phyloP scores from a whole-genome alignment of 2,113 vertebrate genomes.

The Thomomys bottae region DNA sequence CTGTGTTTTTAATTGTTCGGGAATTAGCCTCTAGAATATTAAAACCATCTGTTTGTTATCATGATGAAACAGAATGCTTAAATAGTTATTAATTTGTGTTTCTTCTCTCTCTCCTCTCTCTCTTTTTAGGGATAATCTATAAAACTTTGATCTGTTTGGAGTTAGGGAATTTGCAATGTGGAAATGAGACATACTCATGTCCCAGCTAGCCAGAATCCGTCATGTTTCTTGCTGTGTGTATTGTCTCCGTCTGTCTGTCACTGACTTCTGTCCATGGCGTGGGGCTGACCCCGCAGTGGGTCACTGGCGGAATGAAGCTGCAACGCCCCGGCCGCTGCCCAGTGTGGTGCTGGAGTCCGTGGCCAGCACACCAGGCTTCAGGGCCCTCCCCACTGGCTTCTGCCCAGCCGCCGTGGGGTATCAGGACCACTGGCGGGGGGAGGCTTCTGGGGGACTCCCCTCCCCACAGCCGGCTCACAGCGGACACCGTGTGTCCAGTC shows the following conservation, averaged over 20 bases:
- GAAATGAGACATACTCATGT: conserved; percentile 77
- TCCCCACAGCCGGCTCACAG: too few relatives aligned
- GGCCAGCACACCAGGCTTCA: too few relatives aligned
- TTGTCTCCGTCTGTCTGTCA: conserved; percentile 36
- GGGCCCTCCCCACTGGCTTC: too few relatives aligned
- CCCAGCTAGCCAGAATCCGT: conserved; percentile 68
- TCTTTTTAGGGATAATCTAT: conserved; percentile 80
- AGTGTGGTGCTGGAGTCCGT: conserved; percentile 19
- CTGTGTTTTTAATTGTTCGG: conserved; percentile 99
- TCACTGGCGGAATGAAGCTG: conserved; percentile 80
- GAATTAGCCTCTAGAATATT: conserved; percentile 99
- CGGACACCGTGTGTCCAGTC: too few relatives aligned
- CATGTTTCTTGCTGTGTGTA: conserved; percentile 66
- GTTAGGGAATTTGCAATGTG: conserved; percentile 79
- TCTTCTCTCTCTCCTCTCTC: conserved; percentile 76
- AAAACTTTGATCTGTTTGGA: conserved; percentile 87
- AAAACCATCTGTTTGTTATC: conserved; percentile 98
- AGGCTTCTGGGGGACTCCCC: too few relatives aligned
- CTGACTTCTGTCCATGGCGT: conserved; percentile 52
- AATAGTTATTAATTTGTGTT: conserved; percentile 91
- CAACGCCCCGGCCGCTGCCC: conserved; percentile 61
- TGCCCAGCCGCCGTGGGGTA: too few relatives aligned
- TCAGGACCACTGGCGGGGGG: too few relatives aligned
- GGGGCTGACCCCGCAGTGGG: conserved; percentile 44
- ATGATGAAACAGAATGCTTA: conserved; percentile 93